phyloP scores from a whole-genome alignment of 2,888 invertebrate species.

The Cyrtodaria siliqua region DNA sequence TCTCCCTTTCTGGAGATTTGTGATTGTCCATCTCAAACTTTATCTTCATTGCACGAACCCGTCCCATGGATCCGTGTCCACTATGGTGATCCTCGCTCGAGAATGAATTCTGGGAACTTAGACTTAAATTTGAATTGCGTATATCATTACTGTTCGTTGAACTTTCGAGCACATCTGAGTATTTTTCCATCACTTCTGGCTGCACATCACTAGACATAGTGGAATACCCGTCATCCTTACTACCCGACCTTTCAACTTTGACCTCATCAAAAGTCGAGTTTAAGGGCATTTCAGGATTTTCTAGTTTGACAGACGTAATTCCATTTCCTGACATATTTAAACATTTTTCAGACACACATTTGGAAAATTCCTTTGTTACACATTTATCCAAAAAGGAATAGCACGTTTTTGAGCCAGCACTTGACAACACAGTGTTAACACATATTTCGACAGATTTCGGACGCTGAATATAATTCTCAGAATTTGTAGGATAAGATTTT shows the following conservation, averaged over 20 bases:
- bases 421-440: slow-evolving; percentile 49
- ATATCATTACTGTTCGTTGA: slow-evolving; percentile 71
- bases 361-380: slow-evolving; percentile 21
- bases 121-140: slow-evolving; percentile 67
- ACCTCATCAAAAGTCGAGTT: slow-evolving; percentile 57
- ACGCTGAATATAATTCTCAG: slow-evolving; percentile 12
- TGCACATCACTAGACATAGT: slow-evolving; percentile 83
- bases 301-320: slow-evolving; percentile 33
- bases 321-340: slow-evolving; percentile 15
- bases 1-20: slow-evolving; percentile 56
- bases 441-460: slow-evolving; percentile 62
- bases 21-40: slow-evolving; percentile 73
- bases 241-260: slow-evolving; percentile 79
- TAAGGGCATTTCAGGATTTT: slow-evolving; percentile 31
- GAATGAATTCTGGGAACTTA: slow-evolving; percentile 70
- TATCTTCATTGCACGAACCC: slow-evolving; percentile 74
- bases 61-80: slow-evolving; percentile 65
- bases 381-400: slow-evolving; percentile 26
- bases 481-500: slow-evolving; percentile 24
- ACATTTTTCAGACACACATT: slow-evolving; percentile 36
- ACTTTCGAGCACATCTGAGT: slow-evolving; percentile 72
- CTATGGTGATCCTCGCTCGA: slow-evolving; percentile 69
- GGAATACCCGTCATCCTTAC: slow-evolving; percentile 82
- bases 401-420: slow-evolving; percentile 22
- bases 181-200: slow-evolving; percentile 78